Evolutionary conservation across 2,797 vertebrate genomes (phyloP), one percentile per base, ranked within the genome.

Genomic region (Ctenopoma kingsleyae): DNA sequence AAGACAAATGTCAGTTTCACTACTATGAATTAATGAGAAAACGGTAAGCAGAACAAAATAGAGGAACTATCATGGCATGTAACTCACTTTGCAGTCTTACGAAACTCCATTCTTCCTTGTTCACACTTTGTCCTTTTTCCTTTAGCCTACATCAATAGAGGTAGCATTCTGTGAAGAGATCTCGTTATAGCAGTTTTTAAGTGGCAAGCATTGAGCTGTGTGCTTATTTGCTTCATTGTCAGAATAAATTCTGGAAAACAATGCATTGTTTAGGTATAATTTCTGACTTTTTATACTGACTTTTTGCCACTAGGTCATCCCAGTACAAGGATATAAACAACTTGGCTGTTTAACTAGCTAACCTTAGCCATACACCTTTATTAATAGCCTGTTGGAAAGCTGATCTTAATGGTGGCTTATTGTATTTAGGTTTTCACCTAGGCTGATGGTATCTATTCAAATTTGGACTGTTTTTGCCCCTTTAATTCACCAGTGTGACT

Each of bases 101-200:
- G 89, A 93, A 93, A 93, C 87, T 75, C 82, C 78, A 86, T 86
- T 93, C 90, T 93, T 93, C 91, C 91, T 88, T 43, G 87, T 93
- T 92, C 81, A 89, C 78, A 78, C 84, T 88, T 83, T 80, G 70
- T 84, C 84, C 66, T 83, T 90, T 88, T 91, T 89, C 82, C 81
- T 86, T 76, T 82, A 80, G 76, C 68, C 61, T 76, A 83, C 76
- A 88, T 83, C 71, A 80, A 23, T 89, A 58, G 70, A 82, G 71
- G 52, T 82, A 78, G 55, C 44, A 60, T 60, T 76, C n/a, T 72
- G 43, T 66, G 25, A 67, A 74, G 23, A 81, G 67, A 53, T 48
- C n/a, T 71, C 63, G 8, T 69, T 17, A 13, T 23, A 11, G 23
- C 19, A 27, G 35, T 9, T 48, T 41, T 65, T 40, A 48, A 22